phyloP scores from a whole-genome alignment of 30 jellyfish, hydroid and myxozoan species.

The Cassiopea xamachana region DNA sequence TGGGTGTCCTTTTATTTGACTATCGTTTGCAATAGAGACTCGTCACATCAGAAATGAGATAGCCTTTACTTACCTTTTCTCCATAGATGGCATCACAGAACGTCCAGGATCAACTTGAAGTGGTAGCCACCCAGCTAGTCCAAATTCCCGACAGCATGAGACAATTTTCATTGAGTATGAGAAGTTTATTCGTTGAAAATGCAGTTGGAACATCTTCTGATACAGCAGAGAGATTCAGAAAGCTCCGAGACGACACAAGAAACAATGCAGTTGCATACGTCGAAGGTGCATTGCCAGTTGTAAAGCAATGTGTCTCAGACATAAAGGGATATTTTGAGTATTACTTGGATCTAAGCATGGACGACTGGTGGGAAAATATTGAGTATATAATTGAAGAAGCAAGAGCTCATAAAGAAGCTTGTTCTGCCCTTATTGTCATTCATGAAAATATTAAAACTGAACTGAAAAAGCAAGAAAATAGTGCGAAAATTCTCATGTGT shows the following conservation, averaged over 20 bases:
- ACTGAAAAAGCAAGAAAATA: conserved; percentile 40
- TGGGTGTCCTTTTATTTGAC: no score
- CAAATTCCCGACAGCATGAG: conserved; percentile 11
- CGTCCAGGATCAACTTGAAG: neutral
- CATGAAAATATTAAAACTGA: conserved; percentile 32
- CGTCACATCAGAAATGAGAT: no score
- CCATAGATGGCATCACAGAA: neutral
- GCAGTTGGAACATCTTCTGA: conserved; percentile 29
- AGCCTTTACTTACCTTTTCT: neutral
- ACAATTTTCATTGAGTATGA: conserved; percentile 42
- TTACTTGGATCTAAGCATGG: conserved; percentile 14
- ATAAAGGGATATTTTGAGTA: conserved; percentile 35
- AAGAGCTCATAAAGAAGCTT: conserved; percentile 29
- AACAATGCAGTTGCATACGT: conserved; percentile 53
- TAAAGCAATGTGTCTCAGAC: conserved; percentile 30
- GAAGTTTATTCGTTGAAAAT: conserved; percentile 30
- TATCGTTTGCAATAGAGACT: no score
- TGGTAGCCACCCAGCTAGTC: neutral
- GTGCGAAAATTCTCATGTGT: neutral
- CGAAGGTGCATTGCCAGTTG: conserved; percentile 35
- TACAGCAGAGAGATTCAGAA: conserved; percentile 25
- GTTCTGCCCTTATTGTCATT: conserved; percentile 35
- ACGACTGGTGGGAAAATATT: conserved; percentile 61
- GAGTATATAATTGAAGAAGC: conserved; percentile 47
- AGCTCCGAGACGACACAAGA: conserved; percentile 37